phyloP scores from a whole-genome alignment of 2,113 vertebrate genomes.

The Caranx melampygus region DNA sequence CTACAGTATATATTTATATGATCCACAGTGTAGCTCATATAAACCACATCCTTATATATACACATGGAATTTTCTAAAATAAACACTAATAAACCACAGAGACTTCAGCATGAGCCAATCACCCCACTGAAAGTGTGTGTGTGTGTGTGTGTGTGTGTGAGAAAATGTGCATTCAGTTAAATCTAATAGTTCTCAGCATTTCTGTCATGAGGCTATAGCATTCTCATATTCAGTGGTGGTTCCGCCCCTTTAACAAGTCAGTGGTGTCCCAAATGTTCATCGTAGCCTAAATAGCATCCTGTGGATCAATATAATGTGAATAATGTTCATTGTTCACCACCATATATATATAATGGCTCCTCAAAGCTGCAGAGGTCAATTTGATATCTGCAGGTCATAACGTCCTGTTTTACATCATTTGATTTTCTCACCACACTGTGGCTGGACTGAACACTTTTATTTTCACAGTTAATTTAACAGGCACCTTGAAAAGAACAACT shows the following conservation, averaged over 20 bases:
- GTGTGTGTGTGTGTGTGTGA: no score
- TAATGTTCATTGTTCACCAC: neutral
- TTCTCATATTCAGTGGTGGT: neutral
- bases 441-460: neutral
- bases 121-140: constrained; percentile 13
- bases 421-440: neutral
- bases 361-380: neutral
- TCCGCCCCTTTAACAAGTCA: neutral
- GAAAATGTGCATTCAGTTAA: neutral
- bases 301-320: neutral
- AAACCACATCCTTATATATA: no score
- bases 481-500: constrained; percentile 20
- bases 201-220: neutral
- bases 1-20: no score
- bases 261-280: no score
- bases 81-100: constrained; percentile 35
- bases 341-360: neutral
- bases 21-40: no score
- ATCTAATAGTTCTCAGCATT: constrained; percentile 10
- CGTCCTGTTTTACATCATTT: neutral
- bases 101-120: constrained; percentile 51
- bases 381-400: neutral
- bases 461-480: constrained; percentile 45
- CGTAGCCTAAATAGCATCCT: neutral
- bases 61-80: neutral